Evolutionary conservation across 2,113 vertebrate genomes (phyloP).

Genomic region (Spermophilus dauricus): DNA sequence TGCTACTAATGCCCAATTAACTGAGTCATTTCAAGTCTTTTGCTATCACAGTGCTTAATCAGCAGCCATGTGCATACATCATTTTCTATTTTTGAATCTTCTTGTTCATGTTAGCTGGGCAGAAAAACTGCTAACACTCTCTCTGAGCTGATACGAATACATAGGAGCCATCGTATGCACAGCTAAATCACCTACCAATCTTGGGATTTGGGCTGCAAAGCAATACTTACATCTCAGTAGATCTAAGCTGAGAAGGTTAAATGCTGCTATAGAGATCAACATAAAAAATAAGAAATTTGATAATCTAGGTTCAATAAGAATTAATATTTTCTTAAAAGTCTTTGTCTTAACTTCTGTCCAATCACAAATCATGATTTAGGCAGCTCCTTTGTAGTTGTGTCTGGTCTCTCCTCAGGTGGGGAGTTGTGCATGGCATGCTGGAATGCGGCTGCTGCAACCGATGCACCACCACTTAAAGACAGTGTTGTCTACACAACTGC

Average conservation of each 20-base stretch:
- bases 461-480: neutral
- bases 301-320: neutral
- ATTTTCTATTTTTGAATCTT: constrained; percentile 24
- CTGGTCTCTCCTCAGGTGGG: neutral
- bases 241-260: constrained; percentile 7
- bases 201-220: neutral
- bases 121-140: constrained; percentile 21
- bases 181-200: neutral
- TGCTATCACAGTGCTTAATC: constrained; percentile 20
- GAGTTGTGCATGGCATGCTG: neutral
- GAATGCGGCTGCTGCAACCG: neutral
- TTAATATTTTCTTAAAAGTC: constrained; percentile 3
- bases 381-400: neutral
- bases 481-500: neutral
- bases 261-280: neutral
- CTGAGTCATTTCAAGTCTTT: neutral
- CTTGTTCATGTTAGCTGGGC: neutral
- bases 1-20: neutral
- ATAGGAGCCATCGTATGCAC: neutral
- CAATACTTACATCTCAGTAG: neutral
- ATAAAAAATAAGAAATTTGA: neutral
- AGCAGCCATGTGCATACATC: neutral
- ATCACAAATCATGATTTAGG: neutral
- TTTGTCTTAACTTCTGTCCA: constrained; percentile 2
- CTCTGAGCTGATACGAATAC: neutral